phyloP scores from a whole-genome alignment of 1,140 invertebrate species.

The Magallana gigas region DNA sequence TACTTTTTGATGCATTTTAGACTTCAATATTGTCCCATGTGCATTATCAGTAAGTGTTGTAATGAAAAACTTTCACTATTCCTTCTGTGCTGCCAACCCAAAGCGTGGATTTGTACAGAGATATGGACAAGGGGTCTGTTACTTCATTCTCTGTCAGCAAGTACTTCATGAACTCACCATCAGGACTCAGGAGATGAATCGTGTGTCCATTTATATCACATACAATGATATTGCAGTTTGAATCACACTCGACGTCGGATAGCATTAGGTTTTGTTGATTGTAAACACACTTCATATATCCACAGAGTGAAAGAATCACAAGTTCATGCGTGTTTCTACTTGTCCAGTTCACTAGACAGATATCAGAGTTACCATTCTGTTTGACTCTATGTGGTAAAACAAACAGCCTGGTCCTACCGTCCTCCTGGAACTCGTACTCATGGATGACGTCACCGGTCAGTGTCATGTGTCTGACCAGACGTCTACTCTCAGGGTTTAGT shows the following conservation, averaged over 20 bases:
- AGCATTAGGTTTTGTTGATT: neutral
- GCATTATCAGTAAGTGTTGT: no score
- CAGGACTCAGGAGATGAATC: conserved; percentile 12
- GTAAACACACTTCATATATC: neutral
- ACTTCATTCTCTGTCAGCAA: neutral
- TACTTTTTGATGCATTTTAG: no score
- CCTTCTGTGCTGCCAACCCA: neutral
- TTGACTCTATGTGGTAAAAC: neutral
- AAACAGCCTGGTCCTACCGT: neutral
- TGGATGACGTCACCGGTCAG: neutral
- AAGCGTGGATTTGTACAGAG: neutral
- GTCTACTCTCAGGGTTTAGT: no score
- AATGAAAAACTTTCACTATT: neutral
- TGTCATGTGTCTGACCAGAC: neutral
- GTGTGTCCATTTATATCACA: neutral
- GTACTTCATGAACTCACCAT: neutral
- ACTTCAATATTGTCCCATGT: no score
- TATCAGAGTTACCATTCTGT: conserved; percentile 3
- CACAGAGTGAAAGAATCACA: neutral
- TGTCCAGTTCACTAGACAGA: neutral
- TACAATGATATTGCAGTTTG: neutral
- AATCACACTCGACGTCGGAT: neutral
- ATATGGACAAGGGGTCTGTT: neutral
- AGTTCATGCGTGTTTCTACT: neutral
- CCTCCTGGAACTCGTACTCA: neutral